Evolutionary conservation across 2,113 vertebrate genomes (phyloP), one percentile per base, ranked within the genome.

Genomic region (Callipepla squamata): DNA sequence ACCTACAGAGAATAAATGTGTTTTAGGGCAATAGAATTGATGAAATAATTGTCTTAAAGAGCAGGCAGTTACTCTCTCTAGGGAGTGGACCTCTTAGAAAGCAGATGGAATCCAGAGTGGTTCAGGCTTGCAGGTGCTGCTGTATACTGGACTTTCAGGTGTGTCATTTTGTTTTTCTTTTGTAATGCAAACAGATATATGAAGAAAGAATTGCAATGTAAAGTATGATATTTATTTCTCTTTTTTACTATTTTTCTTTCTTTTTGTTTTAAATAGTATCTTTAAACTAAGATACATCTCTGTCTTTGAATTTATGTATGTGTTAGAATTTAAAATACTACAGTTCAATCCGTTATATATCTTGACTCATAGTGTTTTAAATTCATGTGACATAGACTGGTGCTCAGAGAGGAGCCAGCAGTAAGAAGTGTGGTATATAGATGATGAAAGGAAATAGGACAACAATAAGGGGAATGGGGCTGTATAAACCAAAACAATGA

Each of bases 41-140:
- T 48, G 57, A 91, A 94, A 72, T 28, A 23, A 44, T 70, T 83
- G 20, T 32, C 70, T 86, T 92, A 44, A 93, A 93, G 77, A 53
- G 45, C 34, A 79, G 22, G 40, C 36, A 62, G 36, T 87, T 82
- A 61, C 63, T 72, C 72, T 66, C n/a, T 85, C 11, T 80, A 66
- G 67, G 68, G 78, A 62, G 15, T 68, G 28, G 74, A 73, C 13
- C 34, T 68, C 58, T 65, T 32, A 42, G 22, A 58, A 72, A 44
- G 63, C 51, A 80, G 77, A 23, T 18, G 72, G 58, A 34, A 89
- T 89, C 94, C 86, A 70, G 22, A 58, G 36, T 57, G 23, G 38
- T 87, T 87, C 32, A 89, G 53, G 78, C 76, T 91, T 94, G 59
- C 70, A 90, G 62, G 74, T 81, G 14, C 83, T 69, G 22, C 32